phyloP scores from a whole-genome alignment of 2,888 invertebrate genomes.

The Scelioninae gen. 1 region DNA sequence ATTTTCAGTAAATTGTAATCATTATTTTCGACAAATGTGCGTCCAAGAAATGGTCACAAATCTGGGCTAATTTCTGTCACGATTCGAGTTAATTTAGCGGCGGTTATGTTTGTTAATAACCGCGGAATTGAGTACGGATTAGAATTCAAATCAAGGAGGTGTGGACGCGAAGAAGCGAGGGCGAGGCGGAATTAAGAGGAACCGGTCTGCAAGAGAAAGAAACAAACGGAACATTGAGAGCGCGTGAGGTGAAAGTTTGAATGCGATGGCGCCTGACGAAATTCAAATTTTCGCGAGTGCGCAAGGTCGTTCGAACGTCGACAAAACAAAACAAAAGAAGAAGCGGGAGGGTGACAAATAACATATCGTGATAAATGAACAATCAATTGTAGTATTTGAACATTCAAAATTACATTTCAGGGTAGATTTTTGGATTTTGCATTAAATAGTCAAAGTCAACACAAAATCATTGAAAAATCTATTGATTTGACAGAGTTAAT shows the following conservation, averaged over 20 bases:
- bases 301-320: conserved; percentile 54
- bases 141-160: conserved; percentile 14
- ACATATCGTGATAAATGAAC: too few species aligned
- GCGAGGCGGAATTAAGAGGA: conserved; percentile 40
- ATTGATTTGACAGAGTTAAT: too few species aligned
- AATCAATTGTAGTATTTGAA: too few species aligned
- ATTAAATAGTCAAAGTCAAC: too few species aligned
- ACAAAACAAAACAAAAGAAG: conserved; percentile 41
- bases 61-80: conserved; percentile 38
- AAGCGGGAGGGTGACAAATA: too few species aligned
- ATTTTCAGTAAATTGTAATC: not conserved
- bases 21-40: not conserved
- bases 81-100: conserved; percentile 20
- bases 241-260: conserved; percentile 60
- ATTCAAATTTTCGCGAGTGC: conserved; percentile 61
- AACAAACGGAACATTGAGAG: conserved; percentile 63
- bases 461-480: too few species aligned
- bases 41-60: too few species aligned
- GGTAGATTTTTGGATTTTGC: too few species aligned
- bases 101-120: not conserved
- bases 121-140: conserved; percentile 6
- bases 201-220: conserved; percentile 63
- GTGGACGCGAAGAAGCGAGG: conserved; percentile 4
- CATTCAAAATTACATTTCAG: too few species aligned
- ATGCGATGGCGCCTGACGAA: conserved; percentile 49